Evolutionary conservation across 2,888 invertebrate species (phyloP).

Genomic region (Pterostichus madidus): DNA sequence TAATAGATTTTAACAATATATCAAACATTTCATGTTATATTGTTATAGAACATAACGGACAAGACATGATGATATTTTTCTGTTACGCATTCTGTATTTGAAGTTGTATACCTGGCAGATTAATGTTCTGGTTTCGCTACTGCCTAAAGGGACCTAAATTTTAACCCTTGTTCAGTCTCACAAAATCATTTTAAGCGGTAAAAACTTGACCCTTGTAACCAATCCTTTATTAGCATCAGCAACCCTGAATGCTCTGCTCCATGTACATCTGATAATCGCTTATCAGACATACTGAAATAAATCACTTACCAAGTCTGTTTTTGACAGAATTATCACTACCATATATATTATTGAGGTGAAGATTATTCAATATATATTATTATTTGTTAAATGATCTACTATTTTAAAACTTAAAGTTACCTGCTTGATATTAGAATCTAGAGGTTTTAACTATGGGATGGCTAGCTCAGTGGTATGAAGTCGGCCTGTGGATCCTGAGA

Average conservation of each 20-base stretch:
- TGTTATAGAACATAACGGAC: neutral
- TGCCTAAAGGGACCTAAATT: constrained; percentile 22
- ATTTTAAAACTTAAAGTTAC: neutral
- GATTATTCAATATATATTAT: neutral
- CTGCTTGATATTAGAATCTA: constrained; percentile 7
- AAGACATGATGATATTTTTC: neutral
- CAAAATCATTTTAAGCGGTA: constrained; percentile 25
- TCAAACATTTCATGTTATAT: too few species aligned
- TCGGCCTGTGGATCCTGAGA: too few species aligned
- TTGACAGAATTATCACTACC: neutral
- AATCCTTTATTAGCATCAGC: constrained; percentile 15
- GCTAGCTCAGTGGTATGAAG: too few species aligned
- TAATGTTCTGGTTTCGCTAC: neutral
- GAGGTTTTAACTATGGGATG: constrained; percentile 23
- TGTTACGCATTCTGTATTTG: neutral
- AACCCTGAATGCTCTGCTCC: neutral
- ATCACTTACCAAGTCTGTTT: constrained; percentile 8
- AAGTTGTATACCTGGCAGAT: constrained; percentile 2
- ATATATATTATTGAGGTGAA: neutral
- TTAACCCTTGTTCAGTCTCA: neutral
- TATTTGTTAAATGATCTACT: neutral
- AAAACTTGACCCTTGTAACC: neutral
- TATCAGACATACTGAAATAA: constrained; percentile 7
- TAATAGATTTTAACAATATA: too few species aligned
- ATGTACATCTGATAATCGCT: constrained; percentile 17